Conservation (phyloP, 2,113 vertebrate species). For the Rhinolophus sinicus region DNA sequence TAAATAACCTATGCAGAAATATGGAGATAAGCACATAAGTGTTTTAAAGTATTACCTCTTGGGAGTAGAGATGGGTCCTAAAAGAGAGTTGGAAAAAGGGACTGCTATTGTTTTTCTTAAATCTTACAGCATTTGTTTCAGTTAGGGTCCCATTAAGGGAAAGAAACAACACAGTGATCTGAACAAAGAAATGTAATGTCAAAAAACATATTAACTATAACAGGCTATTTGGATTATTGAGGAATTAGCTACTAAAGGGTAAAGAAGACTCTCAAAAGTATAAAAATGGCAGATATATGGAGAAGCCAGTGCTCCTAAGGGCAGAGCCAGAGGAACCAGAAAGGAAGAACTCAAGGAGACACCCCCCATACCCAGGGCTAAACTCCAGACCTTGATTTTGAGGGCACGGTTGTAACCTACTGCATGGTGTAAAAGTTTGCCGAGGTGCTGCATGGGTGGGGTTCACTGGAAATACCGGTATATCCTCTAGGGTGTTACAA, state of each 20-base stretch:
- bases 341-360: not conserved
- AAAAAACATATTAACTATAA: not conserved
- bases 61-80: not conserved
- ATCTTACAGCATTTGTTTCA: not conserved
- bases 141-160: not conserved
- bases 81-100: not conserved
- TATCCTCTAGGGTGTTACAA: not conserved
- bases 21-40: not conserved
- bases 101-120: not conserved
- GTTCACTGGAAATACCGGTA: not conserved
- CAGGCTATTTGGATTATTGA: not conserved
- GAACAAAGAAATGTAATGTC: not conserved
- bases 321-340: not conserved
- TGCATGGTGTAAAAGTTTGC: not conserved
- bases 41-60: not conserved
- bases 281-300: not conserved
- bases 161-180: not conserved
- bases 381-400: not conserved
- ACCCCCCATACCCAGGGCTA: not conserved
- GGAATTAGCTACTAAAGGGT: not conserved
- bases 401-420: rapidly evolving
- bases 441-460: not conserved
- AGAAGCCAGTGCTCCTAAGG: not conserved
- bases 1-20: not conserved
- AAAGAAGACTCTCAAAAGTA: not conserved